These are phyloP conservation scores for Telmatherina bonti DNA, from an alignment of 2,797 vertebrate genomes.

Conservation along the genomic window DNA sequence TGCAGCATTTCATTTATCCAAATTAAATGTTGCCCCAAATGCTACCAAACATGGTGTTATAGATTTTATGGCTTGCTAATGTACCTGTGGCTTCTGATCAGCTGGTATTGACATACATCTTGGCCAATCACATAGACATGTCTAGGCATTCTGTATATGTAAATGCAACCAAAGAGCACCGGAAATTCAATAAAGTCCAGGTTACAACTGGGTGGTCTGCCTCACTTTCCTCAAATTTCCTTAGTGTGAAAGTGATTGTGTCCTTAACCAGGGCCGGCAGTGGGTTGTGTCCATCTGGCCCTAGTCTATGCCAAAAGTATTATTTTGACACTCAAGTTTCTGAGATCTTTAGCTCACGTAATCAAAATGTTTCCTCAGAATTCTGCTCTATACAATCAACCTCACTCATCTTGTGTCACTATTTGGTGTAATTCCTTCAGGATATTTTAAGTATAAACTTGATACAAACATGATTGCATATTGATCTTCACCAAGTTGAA, in stretches of 20 bases:
- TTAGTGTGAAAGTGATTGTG: too few species aligned
- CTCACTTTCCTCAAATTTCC: too few species aligned
- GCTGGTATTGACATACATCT: background rate
- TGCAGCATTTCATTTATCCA: background rate
- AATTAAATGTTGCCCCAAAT: background rate
- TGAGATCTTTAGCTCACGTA: background rate
- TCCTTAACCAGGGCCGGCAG: too few species aligned
- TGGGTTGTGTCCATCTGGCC: background rate
- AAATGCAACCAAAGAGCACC: too few species aligned
- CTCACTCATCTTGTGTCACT: background rate
- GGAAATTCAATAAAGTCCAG: too few species aligned
- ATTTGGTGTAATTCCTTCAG: background rate
- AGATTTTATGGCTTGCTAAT: background rate
- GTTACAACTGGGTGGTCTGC: too few species aligned
- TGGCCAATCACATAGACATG: background rate
- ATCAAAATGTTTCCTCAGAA: background rate
- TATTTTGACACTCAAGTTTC: too few species aligned
- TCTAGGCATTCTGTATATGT: too few species aligned
- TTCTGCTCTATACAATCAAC: background rate
- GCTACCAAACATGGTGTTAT: background rate
- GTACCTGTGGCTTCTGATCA: background rate
- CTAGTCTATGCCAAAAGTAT: background rate
- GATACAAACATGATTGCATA: background rate
- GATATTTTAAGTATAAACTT: background rate
- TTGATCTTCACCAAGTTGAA: background rate